Evolutionary conservation across 2,888 invertebrate genomes (phyloP).

Genomic region (Embidobia sp.): DNA sequence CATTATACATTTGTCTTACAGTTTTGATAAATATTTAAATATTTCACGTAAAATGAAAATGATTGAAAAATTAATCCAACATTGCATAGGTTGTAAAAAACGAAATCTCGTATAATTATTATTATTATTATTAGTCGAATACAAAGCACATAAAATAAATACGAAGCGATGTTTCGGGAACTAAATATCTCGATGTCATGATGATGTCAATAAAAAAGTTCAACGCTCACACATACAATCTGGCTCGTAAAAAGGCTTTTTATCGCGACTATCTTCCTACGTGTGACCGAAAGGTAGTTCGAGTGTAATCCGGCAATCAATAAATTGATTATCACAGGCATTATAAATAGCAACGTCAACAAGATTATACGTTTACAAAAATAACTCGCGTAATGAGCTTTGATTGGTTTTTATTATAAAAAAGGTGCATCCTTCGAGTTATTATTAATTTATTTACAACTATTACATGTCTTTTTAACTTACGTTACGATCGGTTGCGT

Average conservation of each 20-base stretch:
- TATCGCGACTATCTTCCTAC: slow-evolving; percentile 45
- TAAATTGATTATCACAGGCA: slow-evolving; percentile 55
- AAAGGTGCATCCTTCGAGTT: slow-evolving; percentile 21
- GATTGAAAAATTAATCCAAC: too few relatives aligned
- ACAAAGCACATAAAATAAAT: slow-evolving; percentile 26
- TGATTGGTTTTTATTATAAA: slow-evolving; percentile 39
- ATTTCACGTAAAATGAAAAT: too few relatives aligned
- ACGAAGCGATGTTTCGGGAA: slow-evolving; percentile 30
- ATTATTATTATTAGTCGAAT: not conserved
- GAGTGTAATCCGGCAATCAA: slow-evolving; percentile 53
- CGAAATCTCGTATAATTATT: not conserved
- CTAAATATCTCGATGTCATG: slow-evolving; percentile 31
- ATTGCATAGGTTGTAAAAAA: too few relatives aligned
- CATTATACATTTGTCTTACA: too few relatives aligned
- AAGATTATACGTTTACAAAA: slow-evolving; percentile 49
- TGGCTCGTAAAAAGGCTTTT: slow-evolving; percentile 50
- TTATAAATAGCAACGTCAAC: slow-evolving; percentile 57
- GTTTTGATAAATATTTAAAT: too few relatives aligned
- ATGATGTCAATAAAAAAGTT: slow-evolving; percentile 52
- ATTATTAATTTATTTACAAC: slow-evolving; percentile 26
- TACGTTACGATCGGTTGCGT: not conserved
- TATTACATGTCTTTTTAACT: not conserved
- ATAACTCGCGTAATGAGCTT: slow-evolving; percentile 56
- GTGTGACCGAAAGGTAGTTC: slow-evolving; percentile 52
- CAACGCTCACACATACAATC: not conserved